A percentile compares a stretch with the other conserved stretches of the same genome.
Evolutionary conservation across 2,888 invertebrate species (phyloP).

Genomic region (Philonicus albiceps): DNA sequence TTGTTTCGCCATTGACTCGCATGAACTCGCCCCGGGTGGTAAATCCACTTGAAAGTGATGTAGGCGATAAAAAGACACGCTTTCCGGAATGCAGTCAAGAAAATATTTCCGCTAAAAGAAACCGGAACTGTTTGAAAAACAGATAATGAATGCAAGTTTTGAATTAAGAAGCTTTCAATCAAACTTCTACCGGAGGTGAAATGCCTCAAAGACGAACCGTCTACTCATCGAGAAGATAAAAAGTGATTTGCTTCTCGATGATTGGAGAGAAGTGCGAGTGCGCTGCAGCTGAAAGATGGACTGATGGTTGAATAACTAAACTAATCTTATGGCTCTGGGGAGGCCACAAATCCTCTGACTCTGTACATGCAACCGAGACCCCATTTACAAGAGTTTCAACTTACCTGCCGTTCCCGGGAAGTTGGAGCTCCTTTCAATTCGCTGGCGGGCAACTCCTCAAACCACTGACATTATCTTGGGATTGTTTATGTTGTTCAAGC

Average conservation of each 20-base stretch:
- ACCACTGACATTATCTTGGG: background rate
- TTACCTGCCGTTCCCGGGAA: background rate
- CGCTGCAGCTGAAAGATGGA: background rate
- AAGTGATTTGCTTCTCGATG: background rate
- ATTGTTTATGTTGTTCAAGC: constrained; percentile 23
- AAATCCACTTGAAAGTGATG: background rate
- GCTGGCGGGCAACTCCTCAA: background rate
- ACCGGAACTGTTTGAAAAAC: background rate
- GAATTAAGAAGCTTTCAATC: background rate
- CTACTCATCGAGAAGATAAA: background rate
- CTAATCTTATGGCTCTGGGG: background rate
- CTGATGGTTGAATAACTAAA: constrained; percentile 3
- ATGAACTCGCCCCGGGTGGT: background rate
- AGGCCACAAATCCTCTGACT: background rate
- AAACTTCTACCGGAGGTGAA: background rate
- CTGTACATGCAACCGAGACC: background rate
- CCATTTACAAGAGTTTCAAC: background rate
- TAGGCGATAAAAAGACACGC: background rate
- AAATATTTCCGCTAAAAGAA: background rate
- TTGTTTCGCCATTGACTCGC: background rate
- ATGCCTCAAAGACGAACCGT: background rate
- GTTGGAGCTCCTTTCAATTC: background rate
- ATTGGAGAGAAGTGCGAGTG: background rate
- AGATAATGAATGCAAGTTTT: background rate
- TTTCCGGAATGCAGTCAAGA: background rate